These are phyloP conservation scores for Acanthopagrus latus DNA, from an alignment of 2,797 vertebrate species.

Conservation along the genomic window DNA sequence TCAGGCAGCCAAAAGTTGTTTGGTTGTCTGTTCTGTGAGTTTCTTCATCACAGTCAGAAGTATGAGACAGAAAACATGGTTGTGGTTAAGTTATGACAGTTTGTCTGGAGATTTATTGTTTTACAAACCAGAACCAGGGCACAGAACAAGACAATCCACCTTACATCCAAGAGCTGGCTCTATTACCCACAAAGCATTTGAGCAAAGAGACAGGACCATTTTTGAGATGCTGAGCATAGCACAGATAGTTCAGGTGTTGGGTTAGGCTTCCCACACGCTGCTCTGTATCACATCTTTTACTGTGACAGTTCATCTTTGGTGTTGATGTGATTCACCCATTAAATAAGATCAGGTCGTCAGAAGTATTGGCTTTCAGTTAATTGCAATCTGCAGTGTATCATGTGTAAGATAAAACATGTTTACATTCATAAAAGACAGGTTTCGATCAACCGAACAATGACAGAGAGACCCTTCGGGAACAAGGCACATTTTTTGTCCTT, in stretches of 20 bases:
- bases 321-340: slow-evolving; percentile 6
- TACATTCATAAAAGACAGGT: slow-evolving; percentile 11
- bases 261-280: not conserved
- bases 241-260: slow-evolving; percentile 17
- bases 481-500: not conserved
- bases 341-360: slow-evolving; percentile 24
- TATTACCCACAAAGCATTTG: not conserved
- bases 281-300: not conserved
- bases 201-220: not conserved
- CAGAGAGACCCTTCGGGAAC: not conserved
- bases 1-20: not conserved
- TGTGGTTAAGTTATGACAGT: not conserved
- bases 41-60: not conserved
- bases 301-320: not conserved
- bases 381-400: not conserved
- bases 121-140: not conserved
- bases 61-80: not conserved
- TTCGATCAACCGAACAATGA: slow-evolving; percentile 9
- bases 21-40: not conserved
- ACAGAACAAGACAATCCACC: not conserved
- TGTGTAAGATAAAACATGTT: slow-evolving; percentile 12
- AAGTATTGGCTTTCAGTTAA: slow-evolving; percentile 15
- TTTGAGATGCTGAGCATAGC: slow-evolving; percentile 33
- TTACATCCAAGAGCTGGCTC: not conserved
- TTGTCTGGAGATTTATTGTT: not conserved